Conservation (phyloP, 2,888 invertebrate genomes). For the Ennomos erosarius region DNA sequence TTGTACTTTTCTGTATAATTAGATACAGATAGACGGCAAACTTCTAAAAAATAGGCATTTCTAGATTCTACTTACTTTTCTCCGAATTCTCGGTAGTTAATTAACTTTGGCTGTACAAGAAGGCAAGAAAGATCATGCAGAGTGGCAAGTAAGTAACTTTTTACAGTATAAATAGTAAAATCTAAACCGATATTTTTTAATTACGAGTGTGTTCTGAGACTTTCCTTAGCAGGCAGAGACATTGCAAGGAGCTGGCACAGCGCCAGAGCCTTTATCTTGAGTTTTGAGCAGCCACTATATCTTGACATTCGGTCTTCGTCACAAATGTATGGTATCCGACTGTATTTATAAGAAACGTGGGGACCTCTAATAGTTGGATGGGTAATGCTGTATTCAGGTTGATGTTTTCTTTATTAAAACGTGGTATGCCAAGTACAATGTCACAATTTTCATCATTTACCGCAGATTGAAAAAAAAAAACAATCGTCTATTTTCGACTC, state of each 20-base stretch:
- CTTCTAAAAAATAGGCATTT: too few relatives aligned
- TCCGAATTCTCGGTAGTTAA: too few relatives aligned
- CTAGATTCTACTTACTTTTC: too few relatives aligned
- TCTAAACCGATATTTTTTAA: slow-evolving; percentile 47
- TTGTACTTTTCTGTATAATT: too few relatives aligned
- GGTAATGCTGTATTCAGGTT: slow-evolving; percentile 55
- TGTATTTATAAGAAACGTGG: slow-evolving; percentile 44
- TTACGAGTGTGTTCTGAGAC: slow-evolving; percentile 45
- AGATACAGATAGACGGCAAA: too few relatives aligned
- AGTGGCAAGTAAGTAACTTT: neutral
- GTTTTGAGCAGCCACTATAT: slow-evolving; percentile 61
- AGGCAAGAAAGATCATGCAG: too few relatives aligned
- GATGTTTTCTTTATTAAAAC: slow-evolving; percentile 67
- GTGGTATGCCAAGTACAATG: slow-evolving; percentile 48
- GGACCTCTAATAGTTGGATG: slow-evolving; percentile 52
- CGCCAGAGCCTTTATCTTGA: slow-evolving; percentile 64
- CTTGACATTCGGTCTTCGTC: slow-evolving; percentile 49
- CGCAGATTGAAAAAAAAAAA: neutral
- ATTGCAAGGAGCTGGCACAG: slow-evolving; percentile 62
- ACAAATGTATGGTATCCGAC: slow-evolving; percentile 39
- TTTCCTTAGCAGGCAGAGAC: slow-evolving; percentile 52
- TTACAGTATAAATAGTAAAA: slow-evolving; percentile 3
- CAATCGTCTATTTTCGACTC: too few relatives aligned
- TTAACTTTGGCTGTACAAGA: too few relatives aligned
- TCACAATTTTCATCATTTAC: slow-evolving; percentile 33